Evolutionary conservation across 2,888 invertebrate species (phyloP).

Genomic region (Proisotoma minuta): DNA sequence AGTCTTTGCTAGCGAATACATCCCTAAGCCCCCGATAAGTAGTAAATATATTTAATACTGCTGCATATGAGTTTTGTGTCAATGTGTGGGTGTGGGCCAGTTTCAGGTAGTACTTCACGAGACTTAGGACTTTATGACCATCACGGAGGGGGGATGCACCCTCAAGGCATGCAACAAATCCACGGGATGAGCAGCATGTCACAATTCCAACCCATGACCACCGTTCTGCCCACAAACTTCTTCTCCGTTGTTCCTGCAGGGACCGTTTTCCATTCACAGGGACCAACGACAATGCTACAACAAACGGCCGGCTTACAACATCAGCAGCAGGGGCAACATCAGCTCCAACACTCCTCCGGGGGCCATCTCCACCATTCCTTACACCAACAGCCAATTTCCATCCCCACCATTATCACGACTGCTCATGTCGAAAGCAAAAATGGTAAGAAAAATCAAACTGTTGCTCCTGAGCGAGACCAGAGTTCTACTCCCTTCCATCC

Average conservation of each 20-base stretch:
- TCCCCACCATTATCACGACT: conserved; percentile 50
- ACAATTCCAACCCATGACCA: conserved; percentile 46
- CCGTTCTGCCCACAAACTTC: conserved; percentile 47
- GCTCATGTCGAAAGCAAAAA: conserved; percentile 46
- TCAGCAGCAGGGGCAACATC: conserved; percentile 24
- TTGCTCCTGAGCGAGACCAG: too few relatives aligned
- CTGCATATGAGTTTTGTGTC: too few relatives aligned
- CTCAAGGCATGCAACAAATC: conserved; percentile 30
- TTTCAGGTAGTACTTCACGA: conserved; percentile 47
- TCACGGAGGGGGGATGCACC: conserved; percentile 18
- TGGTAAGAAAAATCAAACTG: conserved; percentile 24
- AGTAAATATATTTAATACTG: too few relatives aligned
- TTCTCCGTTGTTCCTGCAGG: conserved; percentile 57
- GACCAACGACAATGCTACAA: conserved; percentile 53
- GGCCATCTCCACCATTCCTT: conserved; percentile 22
- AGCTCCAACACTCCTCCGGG: conserved; percentile 27
- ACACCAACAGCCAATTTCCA: conserved; percentile 43
- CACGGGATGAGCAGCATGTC: conserved; percentile 41
- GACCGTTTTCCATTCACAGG: conserved; percentile 59
- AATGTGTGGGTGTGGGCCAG: too few relatives aligned
- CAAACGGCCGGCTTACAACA: conserved; percentile 14
- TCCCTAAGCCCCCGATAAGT: too few relatives aligned
- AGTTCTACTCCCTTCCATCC: too few relatives aligned
- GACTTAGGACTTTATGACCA: conserved; percentile 43
- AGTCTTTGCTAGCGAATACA: too few relatives aligned